Conservation (phyloP, 2,797 vertebrate species). For the Myotis myotis region DNA sequence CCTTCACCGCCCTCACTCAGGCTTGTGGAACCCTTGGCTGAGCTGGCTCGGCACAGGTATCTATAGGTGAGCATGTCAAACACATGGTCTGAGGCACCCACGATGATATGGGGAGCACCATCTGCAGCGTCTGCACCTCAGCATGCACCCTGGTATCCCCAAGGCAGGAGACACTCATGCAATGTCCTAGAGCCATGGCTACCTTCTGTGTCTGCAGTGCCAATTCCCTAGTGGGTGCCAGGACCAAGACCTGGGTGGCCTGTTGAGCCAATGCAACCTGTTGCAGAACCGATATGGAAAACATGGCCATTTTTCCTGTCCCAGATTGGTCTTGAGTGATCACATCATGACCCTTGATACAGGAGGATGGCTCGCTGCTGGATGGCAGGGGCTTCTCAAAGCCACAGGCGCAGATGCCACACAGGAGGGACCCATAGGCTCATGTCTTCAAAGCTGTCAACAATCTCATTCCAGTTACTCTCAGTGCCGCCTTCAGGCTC, state of each 20-base stretch:
- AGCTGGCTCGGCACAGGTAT: constrained; percentile 78
- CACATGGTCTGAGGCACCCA: constrained; percentile 92
- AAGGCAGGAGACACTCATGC: constrained; percentile 93
- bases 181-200: constrained; percentile 93
- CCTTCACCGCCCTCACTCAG: no score
- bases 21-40: no score
- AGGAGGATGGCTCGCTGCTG: constrained; percentile 97
- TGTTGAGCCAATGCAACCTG: constrained; percentile 88
- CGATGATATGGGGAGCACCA: constrained; percentile 92
- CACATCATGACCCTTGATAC: constrained; percentile 94
- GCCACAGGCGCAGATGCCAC: constrained; percentile 95
- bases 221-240: constrained; percentile 89
- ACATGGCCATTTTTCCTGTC: constrained; percentile 90
- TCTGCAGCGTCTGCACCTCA: constrained; percentile 91
- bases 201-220: constrained; percentile 96
- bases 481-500: constrained; percentile 96
- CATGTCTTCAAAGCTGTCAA: constrained; percentile 96
- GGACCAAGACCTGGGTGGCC: constrained; percentile 89
- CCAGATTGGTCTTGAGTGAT: constrained; percentile 91
- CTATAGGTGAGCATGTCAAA: constrained; percentile 93
- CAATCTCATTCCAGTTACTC: constrained; percentile 94
- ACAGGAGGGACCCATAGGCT: constrained; percentile 89
- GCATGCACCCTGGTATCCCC: constrained; percentile 92
- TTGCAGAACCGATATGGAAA: constrained; percentile 89
- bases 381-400: constrained; percentile 96